These are phyloP conservation scores for Epistrophe grossulariae DNA, from an alignment of 2,888 invertebrate genomes.

Conservation along the genomic window DNA sequence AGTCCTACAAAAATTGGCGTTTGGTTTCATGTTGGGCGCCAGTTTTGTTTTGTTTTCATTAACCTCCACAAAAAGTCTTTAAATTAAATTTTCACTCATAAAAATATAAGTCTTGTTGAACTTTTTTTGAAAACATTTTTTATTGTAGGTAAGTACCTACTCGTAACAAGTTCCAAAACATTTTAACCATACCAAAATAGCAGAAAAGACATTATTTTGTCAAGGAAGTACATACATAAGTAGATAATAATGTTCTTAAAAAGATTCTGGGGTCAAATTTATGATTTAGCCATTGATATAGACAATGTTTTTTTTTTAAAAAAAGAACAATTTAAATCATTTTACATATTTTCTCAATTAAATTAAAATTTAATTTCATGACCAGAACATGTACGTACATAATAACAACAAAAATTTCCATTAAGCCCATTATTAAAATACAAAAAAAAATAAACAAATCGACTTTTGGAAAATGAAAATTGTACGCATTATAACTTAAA, in stretches of 20 bases:
- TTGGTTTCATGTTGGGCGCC: no score
- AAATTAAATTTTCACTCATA: no score
- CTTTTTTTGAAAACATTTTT: no score
- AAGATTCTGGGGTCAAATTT: not conserved
- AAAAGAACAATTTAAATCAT: not conserved
- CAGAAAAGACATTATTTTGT: not conserved
- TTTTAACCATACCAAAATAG: not conserved
- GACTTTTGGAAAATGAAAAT: not conserved
- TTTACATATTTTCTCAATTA: slow-evolving; percentile 25
- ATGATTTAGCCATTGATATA: not conserved
- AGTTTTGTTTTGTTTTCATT: no score
- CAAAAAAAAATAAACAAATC: no score
- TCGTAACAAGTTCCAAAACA: no score
- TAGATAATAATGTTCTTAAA: not conserved
- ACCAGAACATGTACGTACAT: not conserved
- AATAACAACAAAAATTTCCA: not conserved
- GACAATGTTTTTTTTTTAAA: not conserved
- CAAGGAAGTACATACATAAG: not conserved
- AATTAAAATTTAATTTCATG: not conserved
- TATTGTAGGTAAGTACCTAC: no score
- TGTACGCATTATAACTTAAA: slow-evolving; percentile 8
- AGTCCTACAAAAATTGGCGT: no score
- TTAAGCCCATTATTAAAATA: not conserved
- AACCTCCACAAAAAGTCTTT: no score
- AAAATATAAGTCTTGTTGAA: no score